phyloP scores from a whole-genome alignment of 2,888 invertebrate species.

The Himalopsyche japonica region DNA sequence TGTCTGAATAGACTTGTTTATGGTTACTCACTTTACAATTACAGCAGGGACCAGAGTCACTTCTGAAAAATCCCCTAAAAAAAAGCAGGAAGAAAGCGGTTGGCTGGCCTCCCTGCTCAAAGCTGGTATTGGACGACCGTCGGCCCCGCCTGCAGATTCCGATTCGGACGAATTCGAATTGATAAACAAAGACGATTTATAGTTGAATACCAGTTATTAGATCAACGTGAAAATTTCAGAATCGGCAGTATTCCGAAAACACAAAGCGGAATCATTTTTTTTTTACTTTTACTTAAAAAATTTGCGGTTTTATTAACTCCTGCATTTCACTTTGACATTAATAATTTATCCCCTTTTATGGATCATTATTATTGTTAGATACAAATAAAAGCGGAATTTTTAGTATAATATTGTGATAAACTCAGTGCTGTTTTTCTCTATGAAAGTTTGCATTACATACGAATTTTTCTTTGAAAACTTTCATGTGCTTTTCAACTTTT shows the following conservation, averaged over 20 bases:
- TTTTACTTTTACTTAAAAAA: neutral
- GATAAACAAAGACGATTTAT: constrained; percentile 35
- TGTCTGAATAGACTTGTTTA: no score
- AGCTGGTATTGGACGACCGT: neutral
- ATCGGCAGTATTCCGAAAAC: neutral
- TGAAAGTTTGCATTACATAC: no score
- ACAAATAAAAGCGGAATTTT: no score
- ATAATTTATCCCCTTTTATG: no score
- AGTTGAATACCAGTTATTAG: constrained; percentile 6
- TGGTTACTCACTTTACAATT: neutral
- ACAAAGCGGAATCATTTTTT: neutral
- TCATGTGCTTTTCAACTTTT: no score
- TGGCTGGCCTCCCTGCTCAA: constrained; percentile 2
- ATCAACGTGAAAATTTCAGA: neutral
- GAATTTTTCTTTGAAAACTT: no score
- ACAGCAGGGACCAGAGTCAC: neutral
- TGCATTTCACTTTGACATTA: neutral
- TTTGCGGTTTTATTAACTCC: neutral
- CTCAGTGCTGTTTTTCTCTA: no score
- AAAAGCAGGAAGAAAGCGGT: neutral
- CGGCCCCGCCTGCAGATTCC: constrained; percentile 3
- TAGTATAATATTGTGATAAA: no score
- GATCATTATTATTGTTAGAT: no score
- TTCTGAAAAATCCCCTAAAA: neutral
- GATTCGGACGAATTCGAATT: constrained; percentile 37